Percentiles rank a stretch among this genome's conserved stretches.
These are phyloP conservation scores for Stercorarius parasiticus DNA, from an alignment of 2,113 vertebrate species.

Conservation along the genomic window DNA sequence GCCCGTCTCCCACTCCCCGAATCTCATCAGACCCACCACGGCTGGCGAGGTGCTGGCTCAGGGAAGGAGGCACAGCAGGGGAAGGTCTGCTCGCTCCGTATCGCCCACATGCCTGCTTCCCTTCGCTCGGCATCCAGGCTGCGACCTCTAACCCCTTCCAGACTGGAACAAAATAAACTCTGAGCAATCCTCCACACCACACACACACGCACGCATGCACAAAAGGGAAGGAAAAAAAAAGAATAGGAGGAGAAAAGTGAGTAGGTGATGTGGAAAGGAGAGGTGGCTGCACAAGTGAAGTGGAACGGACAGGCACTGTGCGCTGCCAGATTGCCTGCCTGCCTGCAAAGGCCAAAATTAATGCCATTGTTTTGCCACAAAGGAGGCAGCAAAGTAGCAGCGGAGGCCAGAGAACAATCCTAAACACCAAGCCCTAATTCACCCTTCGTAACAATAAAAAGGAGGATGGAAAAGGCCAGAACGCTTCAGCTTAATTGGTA, in stretches of 20 bases:
- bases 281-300: slow-evolving; percentile 76
- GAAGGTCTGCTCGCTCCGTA: not conserved
- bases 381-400: slow-evolving; percentile 82
- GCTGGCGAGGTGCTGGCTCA: rapidly evolving
- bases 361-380: slow-evolving; percentile 86
- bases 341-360: slow-evolving; percentile 82
- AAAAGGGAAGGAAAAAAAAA: not conserved
- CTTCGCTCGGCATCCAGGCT: not conserved
- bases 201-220: not conserved
- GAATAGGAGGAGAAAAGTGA: slow-evolving; percentile 32
- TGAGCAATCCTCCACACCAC: not conserved
- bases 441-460: not conserved
- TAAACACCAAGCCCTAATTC: slow-evolving; percentile 35
- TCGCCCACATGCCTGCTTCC: not conserved
- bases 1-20: not conserved
- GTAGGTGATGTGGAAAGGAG: slow-evolving; percentile 41
- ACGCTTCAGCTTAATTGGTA: slow-evolving; percentile 15
- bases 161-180: not conserved
- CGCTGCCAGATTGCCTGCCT: slow-evolving; percentile 26
- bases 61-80: not conserved
- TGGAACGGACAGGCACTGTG: slow-evolving; percentile 84
- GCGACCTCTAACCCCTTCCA: not conserved
- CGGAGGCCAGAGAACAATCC: slow-evolving; percentile 70
- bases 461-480: slow-evolving; percentile 29
- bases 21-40: rapidly evolving